phyloP scores from a whole-genome alignment of 2,888 invertebrate species.

The Calameuta filiformis region DNA sequence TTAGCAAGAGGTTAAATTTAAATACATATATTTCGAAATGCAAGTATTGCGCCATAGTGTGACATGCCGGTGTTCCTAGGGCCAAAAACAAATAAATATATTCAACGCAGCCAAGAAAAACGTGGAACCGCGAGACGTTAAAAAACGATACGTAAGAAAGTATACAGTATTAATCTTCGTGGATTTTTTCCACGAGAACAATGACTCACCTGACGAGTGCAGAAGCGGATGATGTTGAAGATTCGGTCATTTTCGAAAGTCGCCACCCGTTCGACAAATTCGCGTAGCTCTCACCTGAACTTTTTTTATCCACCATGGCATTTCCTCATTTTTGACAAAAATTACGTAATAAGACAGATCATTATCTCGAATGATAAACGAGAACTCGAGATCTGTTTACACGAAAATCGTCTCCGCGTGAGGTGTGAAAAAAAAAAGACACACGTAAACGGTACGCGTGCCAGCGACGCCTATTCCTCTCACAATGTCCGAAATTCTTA shows the following conservation, averaged over 20 bases:
- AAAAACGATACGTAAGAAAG: neutral
- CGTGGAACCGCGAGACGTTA: neutral
- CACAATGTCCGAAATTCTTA: neutral
- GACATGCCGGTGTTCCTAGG: neutral
- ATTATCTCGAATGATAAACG: conserved; percentile 36
- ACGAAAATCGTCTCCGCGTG: conserved; percentile 15
- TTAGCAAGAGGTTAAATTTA: neutral
- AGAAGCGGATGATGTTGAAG: conserved; percentile 49
- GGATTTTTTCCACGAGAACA: neutral
- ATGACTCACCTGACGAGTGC: conserved; percentile 56
- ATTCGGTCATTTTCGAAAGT: conserved; percentile 59
- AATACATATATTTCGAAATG: neutral
- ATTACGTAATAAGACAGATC: conserved; percentile 47
- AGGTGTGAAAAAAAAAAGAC: conserved; percentile 2
- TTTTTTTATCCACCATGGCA: conserved; percentile 56
- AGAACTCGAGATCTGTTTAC: conserved; percentile 27
- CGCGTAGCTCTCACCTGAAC: conserved; percentile 45
- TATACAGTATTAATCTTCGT: neutral
- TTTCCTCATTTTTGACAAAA: conserved; percentile 39
- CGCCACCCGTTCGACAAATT: conserved; percentile 50
- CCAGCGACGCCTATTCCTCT: neutral
- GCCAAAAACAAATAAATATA: neutral
- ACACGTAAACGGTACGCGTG: conserved; percentile 8
- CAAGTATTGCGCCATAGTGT: neutral
- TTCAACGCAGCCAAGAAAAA: neutral